Conservation (phyloP, 2,797 vertebrate species). For the Chaetodon trifasciatus region DNA sequence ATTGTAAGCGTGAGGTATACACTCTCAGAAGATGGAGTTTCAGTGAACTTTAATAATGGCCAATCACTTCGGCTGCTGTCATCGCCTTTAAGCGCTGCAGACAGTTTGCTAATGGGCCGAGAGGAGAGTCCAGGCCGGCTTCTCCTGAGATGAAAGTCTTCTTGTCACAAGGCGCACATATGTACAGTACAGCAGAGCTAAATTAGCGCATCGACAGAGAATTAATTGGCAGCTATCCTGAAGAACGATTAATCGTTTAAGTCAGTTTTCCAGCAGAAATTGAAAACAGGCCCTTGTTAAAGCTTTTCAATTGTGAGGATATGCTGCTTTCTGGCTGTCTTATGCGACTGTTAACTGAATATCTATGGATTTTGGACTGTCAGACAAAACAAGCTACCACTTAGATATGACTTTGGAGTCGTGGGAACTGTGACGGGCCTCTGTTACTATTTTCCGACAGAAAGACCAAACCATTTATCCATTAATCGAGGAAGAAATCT, state of each 20-base stretch:
- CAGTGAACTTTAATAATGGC: constrained; percentile 42
- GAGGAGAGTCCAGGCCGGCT: not conserved
- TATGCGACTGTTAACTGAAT: not conserved
- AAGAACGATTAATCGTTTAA: not conserved
- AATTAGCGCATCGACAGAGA: not conserved
- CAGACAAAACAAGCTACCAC: not conserved
- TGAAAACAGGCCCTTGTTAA: not conserved
- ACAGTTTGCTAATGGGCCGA: constrained; percentile 36
- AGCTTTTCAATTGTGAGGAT: not conserved
- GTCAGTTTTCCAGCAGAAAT: not conserved
- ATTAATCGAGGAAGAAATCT: not conserved
- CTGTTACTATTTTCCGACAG: not conserved
- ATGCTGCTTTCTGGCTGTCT: not conserved
- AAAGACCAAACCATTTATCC: not conserved
- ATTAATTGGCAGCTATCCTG: constrained; percentile 17
- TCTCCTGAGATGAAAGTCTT: constrained; percentile 12
- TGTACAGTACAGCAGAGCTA: not conserved
- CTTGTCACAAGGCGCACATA: not conserved
- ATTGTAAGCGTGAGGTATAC: not conserved
- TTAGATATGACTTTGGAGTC: not conserved
- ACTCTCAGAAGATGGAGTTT: constrained; percentile 31
- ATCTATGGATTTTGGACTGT: not conserved
- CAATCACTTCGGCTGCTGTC: constrained; percentile 39
- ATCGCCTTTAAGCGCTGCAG: constrained; percentile 31
- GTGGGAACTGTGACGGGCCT: not conserved